phyloP scores from a whole-genome alignment of 1,140 invertebrate genomes.

The Steinernema feltiae region DNA sequence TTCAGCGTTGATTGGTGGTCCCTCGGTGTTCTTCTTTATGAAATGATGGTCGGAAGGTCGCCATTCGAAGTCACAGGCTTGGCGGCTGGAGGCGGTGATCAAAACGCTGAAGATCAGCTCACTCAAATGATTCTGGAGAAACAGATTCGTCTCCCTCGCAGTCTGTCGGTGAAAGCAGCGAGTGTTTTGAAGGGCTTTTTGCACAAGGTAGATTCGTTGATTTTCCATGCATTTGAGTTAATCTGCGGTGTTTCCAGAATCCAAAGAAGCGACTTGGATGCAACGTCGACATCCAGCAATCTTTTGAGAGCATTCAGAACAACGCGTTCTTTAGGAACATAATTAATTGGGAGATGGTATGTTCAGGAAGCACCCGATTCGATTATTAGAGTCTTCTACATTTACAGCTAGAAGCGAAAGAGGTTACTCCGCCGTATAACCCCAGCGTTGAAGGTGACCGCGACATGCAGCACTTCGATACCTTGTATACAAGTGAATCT shows the following conservation, averaged over 20 bases:
- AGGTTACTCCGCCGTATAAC: slow-evolving; percentile 91
- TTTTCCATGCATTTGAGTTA: slow-evolving; percentile 5
- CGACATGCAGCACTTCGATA: slow-evolving; percentile 96
- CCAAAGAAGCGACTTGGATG: slow-evolving; percentile 88
- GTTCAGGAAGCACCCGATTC: neutral
- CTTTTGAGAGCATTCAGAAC: slow-evolving; percentile 82
- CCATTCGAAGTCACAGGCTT: slow-evolving; percentile 93
- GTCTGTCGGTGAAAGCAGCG: slow-evolving; percentile 89
- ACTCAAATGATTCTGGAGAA: slow-evolving; percentile 93
- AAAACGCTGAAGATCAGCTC: slow-evolving; percentile 96
- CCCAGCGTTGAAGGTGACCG: slow-evolving; percentile 69
- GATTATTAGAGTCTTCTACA: slow-evolving; percentile 31
- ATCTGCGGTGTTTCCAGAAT: slow-evolving; percentile 63
- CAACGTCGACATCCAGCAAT: slow-evolving; percentile 69
- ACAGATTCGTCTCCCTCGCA: slow-evolving; percentile 93
- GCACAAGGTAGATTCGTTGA: slow-evolving; percentile 68
- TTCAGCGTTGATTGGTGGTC: slow-evolving; percentile 91
- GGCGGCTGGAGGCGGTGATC: slow-evolving; percentile 94
- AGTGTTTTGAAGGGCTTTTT: slow-evolving; percentile 98
- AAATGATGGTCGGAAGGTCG: slow-evolving; percentile 95
- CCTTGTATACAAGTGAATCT: slow-evolving; percentile 96
- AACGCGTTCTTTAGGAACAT: slow-evolving; percentile 90
- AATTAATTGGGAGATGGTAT: slow-evolving; percentile 93
- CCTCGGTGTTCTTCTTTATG: slow-evolving; percentile 87
- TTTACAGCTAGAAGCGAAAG: slow-evolving; percentile 80